phyloP scores from a whole-genome alignment of 2,113 vertebrate genomes.

The Pao palembangensis region DNA sequence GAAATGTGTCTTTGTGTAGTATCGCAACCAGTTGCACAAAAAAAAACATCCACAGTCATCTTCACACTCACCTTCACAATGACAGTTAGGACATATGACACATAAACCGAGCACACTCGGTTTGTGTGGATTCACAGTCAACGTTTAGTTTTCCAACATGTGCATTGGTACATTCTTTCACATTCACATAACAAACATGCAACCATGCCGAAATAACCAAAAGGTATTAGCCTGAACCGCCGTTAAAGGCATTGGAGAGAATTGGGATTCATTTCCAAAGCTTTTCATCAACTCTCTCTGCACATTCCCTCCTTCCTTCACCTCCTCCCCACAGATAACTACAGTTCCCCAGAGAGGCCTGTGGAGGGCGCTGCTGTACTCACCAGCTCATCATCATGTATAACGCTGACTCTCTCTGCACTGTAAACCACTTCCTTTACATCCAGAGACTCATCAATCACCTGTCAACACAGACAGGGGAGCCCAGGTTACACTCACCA shows the following conservation, averaged over 20 bases:
- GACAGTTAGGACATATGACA: conserved; percentile 53
- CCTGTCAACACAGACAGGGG: conserved; percentile 81
- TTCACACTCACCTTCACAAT: conserved; percentile 7
- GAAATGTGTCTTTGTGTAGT: conserved; percentile 32
- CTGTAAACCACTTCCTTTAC: conserved; percentile 96
- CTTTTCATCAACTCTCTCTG: conserved; percentile 12
- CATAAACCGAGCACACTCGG: conserved; percentile 44
- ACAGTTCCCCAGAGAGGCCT: conserved; percentile 59
- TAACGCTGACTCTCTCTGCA: conserved; percentile 87
- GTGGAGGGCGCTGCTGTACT: conserved; percentile 71
- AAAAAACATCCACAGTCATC: conserved; percentile 18
- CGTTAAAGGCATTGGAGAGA: not conserved
- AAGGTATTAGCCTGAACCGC: conserved; percentile 33
- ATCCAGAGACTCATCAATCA: conserved; percentile 95
- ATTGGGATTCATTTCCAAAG: conserved; percentile 15
- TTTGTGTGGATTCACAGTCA: conserved; percentile 56
- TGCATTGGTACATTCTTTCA: conserved; percentile 59
- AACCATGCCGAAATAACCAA: conserved; percentile 62
- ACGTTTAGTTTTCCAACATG: conserved; percentile 34
- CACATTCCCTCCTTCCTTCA: conserved; percentile 44
- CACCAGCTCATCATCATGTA: conserved; percentile 90
- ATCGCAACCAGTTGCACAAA: conserved; percentile 2
- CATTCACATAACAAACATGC: conserved; percentile 68
- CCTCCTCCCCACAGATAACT: conserved; percentile 38
- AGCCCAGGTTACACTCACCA: conserved; percentile 72